phyloP scores from a whole-genome alignment of 2,113 vertebrate genomes.

The Nicator chloris region DNA sequence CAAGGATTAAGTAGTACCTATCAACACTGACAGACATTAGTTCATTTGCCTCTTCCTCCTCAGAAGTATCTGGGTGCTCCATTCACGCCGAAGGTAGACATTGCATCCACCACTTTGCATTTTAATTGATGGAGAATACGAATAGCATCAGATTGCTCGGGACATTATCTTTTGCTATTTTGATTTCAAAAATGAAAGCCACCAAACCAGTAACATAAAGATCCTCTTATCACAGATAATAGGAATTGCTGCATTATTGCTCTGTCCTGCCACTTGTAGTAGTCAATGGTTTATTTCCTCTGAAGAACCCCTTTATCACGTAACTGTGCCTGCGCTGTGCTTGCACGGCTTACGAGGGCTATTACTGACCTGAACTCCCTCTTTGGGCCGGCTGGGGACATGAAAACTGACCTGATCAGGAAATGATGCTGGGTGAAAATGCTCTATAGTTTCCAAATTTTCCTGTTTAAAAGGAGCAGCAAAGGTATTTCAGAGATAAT shows the following conservation, averaged over 20 bases:
- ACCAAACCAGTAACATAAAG: background rate
- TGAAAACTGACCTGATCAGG: background rate
- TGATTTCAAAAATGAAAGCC: background rate
- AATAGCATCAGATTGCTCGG: accelerated
- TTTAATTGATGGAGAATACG: background rate
- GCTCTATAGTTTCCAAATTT: background rate
- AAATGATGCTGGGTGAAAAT: background rate
- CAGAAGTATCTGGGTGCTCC: background rate
- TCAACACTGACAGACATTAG: background rate
- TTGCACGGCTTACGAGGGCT: background rate
- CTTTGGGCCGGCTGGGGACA: background rate
- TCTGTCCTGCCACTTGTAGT: background rate
- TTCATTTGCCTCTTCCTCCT: background rate
- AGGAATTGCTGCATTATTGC: background rate
- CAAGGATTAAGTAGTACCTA: background rate
- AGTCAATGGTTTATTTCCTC: background rate
- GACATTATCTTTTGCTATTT: background rate
- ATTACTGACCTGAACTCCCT: background rate
- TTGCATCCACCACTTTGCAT: background rate
- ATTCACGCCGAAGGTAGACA: background rate
- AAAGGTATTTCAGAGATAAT: background rate
- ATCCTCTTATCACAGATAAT: background rate
- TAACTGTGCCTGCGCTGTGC: background rate
- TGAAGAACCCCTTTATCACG: background rate
- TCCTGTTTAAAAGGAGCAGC: background rate